Percentiles rank a stretch among this genome's conserved stretches.
These are phyloP conservation scores for Drosophila siamana DNA, from an alignment of 2,888 invertebrate genomes.

Conservation along the genomic window DNA sequence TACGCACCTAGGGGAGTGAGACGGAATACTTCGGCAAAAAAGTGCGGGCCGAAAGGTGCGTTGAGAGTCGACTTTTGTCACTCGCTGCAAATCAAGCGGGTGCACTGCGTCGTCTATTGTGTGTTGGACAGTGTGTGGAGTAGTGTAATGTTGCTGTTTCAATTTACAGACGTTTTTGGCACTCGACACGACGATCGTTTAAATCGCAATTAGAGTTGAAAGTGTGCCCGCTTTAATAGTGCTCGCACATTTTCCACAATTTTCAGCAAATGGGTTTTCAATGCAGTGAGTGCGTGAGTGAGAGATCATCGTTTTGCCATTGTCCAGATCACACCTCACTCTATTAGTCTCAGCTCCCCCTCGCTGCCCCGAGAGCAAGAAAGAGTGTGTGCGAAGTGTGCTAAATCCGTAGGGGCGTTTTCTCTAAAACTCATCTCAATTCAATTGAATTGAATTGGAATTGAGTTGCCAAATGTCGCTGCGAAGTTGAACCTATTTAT, in stretches of 20 bases:
- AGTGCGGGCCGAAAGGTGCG: conserved; percentile 77
- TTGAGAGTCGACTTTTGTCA: conserved; percentile 64
- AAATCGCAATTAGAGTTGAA: conserved; percentile 67
- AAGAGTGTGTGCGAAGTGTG: conserved; percentile 1
- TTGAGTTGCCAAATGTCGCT: conserved; percentile 31
- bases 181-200: conserved; percentile 64
- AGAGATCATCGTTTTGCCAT: conserved; percentile 40
- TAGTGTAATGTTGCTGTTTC: conserved; percentile 23
- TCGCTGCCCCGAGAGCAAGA: neutral
- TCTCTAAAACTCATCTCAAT: neutral
- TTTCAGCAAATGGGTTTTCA: conserved; percentile 60
- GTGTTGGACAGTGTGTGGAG: conserved; percentile 7
- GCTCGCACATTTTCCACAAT: conserved; percentile 23
- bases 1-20: conserved; percentile 6
- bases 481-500: conserved; percentile 1
- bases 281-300: conserved; percentile 7
- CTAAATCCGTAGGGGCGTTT: conserved; percentile 48
- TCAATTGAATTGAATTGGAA: conserved; percentile 21
- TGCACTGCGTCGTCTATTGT: conserved; percentile 22
- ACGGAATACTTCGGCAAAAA: conserved; percentile 25
- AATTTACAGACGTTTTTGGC: conserved; percentile 55
- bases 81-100: conserved; percentile 63
- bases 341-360: conserved; percentile 43
- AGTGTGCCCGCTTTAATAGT: conserved; percentile 64
- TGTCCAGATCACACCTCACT: conserved; percentile 19